Evolutionary conservation across 2,797 vertebrate species (phyloP).

Genomic region (Microctenopoma stevenorrisi): DNA sequence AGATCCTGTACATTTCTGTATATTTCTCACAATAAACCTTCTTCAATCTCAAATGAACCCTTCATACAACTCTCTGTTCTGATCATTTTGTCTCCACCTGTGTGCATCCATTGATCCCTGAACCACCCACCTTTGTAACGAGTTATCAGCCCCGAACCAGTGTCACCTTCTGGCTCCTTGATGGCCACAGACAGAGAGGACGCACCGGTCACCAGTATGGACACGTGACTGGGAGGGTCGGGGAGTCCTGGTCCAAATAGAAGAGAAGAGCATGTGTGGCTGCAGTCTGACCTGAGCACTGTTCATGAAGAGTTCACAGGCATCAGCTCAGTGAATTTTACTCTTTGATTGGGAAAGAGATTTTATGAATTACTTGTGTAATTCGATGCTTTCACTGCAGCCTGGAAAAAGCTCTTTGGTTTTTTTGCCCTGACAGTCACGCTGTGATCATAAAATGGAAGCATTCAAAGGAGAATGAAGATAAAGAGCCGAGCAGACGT

Average conservation of each 20-base stretch:
- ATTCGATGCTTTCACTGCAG: slow-evolving; percentile 22
- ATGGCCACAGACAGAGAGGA: slow-evolving; percentile 78
- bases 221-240: slow-evolving; percentile 73
- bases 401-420: neutral
- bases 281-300: slow-evolving; percentile 6
- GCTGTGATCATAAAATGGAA: slow-evolving; percentile 23
- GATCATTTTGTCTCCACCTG: slow-evolving; percentile 6
- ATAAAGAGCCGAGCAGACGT: slow-evolving; percentile 18
- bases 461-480: slow-evolving; percentile 34
- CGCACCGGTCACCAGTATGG: slow-evolving; percentile 77
- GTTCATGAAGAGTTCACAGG: neutral
- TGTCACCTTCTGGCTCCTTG: slow-evolving; percentile 70
- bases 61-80: neutral
- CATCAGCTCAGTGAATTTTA: neutral
- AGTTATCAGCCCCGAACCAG: slow-evolving; percentile 73
- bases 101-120: neutral
- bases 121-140: slow-evolving; percentile 76
- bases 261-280: neutral
- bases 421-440: slow-evolving; percentile 22
- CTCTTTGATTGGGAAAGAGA: slow-evolving; percentile 1
- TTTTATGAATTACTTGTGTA: slow-evolving; percentile 23
- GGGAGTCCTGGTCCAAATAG: slow-evolving; percentile 72
- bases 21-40: too few relatives aligned
- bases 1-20: too few relatives aligned
- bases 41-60: too few relatives aligned